Evolutionary conservation across 2,113 vertebrate genomes (phyloP).

Genomic region (Scortum barcoo): DNA sequence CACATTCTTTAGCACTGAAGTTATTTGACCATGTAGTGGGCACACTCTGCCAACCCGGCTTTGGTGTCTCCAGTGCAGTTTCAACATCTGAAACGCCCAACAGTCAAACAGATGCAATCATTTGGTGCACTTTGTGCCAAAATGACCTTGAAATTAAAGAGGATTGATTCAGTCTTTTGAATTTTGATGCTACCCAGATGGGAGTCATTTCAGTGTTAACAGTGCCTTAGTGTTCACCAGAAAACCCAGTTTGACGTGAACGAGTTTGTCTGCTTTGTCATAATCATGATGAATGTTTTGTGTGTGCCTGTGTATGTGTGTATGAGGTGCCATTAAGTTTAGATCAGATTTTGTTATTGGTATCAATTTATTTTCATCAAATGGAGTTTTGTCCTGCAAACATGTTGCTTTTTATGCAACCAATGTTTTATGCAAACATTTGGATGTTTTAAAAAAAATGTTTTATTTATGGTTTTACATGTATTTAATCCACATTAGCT

Average conservation of each 20-base stretch:
- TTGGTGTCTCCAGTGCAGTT: conserved; percentile 55
- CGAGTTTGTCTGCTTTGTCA: conserved; percentile 53
- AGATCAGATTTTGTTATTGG: conserved; percentile 40
- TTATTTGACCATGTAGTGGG: conserved; percentile 41
- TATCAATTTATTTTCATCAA: conserved; percentile 43
- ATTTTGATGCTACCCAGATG: conserved; percentile 76
- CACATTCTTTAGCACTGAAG: conserved; percentile 59
- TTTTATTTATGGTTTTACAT: conserved; percentile 46
- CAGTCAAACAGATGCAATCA: conserved; percentile 68
- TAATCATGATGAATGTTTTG: conserved; percentile 46
- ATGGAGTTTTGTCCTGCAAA: conserved; percentile 26
- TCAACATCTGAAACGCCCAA: conserved; percentile 67
- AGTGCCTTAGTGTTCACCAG: conserved; percentile 34
- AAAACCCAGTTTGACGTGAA: conserved; percentile 50
- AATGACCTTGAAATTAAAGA: conserved; percentile 66
- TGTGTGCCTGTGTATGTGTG: conserved; percentile 8
- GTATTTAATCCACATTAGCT: conserved; percentile 35
- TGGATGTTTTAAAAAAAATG: conserved; percentile 21
- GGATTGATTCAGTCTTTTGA: conserved; percentile 64
- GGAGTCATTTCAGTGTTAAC: conserved; percentile 61
- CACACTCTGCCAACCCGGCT: conserved; percentile 51
- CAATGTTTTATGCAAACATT: conserved; percentile 47
- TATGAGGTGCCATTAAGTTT: conserved; percentile 31
- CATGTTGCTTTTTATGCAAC: not conserved
- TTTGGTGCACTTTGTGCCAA: conserved; percentile 59